A percentile compares a stretch with the other conserved stretches of the same genome.
These are phyloP conservation scores for Galbula dea DNA, from an alignment of 2,113 vertebrate genomes.

Conservation along the genomic window DNA sequence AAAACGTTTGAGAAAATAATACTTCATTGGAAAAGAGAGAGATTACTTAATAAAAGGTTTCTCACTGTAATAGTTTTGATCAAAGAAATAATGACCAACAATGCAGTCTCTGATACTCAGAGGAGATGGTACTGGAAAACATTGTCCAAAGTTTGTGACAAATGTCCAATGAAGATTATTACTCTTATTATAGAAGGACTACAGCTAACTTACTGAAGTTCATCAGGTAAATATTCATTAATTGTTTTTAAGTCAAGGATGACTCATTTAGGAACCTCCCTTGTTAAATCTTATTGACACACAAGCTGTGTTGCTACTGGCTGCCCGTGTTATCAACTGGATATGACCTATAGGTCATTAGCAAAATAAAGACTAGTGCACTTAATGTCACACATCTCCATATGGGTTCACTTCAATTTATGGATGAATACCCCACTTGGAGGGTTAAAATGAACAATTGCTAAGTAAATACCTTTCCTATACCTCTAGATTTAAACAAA, in stretches of 20 bases:
- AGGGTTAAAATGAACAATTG: neutral
- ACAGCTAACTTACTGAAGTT: neutral
- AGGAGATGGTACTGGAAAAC: neutral
- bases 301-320: neutral
- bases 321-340: neutral
- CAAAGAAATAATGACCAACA: neutral
- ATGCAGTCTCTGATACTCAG: neutral
- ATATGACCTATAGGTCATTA: neutral
- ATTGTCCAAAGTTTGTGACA: neutral
- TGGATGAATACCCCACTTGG: neutral
- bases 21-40: neutral
- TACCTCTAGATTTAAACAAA: neutral
- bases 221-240: neutral
- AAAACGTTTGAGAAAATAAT: neutral
- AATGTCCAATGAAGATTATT: neutral
- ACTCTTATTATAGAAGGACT: neutral
- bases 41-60: neutral
- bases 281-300: neutral
- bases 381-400: accelerated
- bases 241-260: neutral
- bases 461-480: neutral
- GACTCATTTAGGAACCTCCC: neutral
- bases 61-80: neutral
- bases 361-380: neutral
- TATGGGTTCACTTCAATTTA: neutral